These are phyloP conservation scores for Neoascia interrupta DNA, from an alignment of 2,888 invertebrate species.

Conservation along the genomic window DNA sequence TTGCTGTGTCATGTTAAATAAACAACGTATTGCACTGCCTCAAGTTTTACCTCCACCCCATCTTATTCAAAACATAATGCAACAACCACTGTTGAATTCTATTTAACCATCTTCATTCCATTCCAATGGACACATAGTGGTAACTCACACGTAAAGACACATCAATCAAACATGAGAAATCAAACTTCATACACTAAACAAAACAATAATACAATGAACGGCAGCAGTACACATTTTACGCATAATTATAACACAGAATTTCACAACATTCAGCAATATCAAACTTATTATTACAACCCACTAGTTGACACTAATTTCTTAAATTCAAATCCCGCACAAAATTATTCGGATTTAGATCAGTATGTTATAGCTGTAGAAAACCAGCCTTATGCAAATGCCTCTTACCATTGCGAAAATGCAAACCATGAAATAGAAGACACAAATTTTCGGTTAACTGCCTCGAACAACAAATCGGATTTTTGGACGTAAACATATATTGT, in stretches of 20 bases:
- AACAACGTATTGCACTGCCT: no score
- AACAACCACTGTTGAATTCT: no score
- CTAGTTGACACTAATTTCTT: background rate
- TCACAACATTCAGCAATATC: background rate
- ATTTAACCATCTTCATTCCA: no score
- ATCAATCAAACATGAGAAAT: background rate
- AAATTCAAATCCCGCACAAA: background rate
- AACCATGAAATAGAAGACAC: background rate
- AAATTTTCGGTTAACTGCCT: slow-evolving; percentile 3
- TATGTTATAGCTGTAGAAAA: background rate
- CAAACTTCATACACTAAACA: background rate
- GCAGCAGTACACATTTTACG: background rate
- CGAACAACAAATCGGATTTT: slow-evolving; percentile 4
- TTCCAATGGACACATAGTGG: slow-evolving; percentile 2
- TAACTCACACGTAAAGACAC: background rate
- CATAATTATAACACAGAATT: background rate
- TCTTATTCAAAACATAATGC: no score
- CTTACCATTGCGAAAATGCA: background rate
- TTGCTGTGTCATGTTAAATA: no score
- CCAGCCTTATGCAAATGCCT: background rate
- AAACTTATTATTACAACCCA: background rate
- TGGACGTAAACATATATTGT: background rate
- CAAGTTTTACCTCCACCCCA: no score
- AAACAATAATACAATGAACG: background rate
- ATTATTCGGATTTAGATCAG: background rate